These are phyloP conservation scores for Tipula vernalis DNA, from an alignment of 2,888 invertebrate genomes.

Conservation along the genomic window DNA sequence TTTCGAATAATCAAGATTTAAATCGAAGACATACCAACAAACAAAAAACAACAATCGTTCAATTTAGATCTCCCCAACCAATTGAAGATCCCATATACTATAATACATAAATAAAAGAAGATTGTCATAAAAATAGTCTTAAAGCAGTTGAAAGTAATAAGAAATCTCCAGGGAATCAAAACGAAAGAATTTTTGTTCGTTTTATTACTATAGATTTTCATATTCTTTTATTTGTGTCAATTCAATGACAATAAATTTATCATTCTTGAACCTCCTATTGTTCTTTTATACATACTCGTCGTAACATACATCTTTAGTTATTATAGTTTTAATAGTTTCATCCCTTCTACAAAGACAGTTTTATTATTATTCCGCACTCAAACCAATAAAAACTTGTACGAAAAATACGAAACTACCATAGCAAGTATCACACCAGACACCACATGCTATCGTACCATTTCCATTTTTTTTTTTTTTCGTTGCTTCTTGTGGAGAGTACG, in stretches of 20 bases:
- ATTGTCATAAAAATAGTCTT: conserved; percentile 4
- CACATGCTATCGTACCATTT: neutral
- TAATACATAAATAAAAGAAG: neutral
- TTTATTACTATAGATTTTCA: neutral
- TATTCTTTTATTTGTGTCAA: neutral
- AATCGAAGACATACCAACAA: neutral
- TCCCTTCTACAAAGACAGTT: neutral
- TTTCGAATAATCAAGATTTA: neutral
- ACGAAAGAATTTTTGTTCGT: neutral
- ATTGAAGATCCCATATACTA: neutral
- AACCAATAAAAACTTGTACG: neutral
- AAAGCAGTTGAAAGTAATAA: conserved; percentile 4
- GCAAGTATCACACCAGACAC: neutral
- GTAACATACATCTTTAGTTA: neutral
- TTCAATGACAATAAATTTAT: neutral
- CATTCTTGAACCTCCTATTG: conserved; percentile 4
- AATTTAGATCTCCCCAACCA: neutral
- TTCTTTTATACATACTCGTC: neutral
- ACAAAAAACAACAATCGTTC: neutral
- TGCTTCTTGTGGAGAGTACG: neutral
- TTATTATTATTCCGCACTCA: neutral
- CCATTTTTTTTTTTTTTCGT: too few species aligned
- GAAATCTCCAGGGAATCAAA: neutral
- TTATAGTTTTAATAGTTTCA: conserved; percentile 4
- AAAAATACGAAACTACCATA: neutral